Evolutionary conservation across 1,140 invertebrate genomes (phyloP).

Genomic region (Heterodera schachtii): DNA sequence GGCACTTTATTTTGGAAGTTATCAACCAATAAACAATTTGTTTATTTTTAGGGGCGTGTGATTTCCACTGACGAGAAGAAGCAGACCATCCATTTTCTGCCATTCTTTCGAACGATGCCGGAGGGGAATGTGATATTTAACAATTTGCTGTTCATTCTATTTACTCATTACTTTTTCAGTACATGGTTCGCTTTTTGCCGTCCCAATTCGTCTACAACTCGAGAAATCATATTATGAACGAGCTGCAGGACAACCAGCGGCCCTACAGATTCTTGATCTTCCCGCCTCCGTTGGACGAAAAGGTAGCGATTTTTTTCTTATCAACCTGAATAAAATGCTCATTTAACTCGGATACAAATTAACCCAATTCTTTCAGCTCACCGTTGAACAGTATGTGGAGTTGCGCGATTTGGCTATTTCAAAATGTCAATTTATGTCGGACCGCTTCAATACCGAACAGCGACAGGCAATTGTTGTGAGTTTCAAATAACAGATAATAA

Average conservation of each 20-base stretch:
- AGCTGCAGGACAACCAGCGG: neutral
- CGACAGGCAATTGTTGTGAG: constrained; percentile 23
- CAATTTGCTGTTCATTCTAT: neutral
- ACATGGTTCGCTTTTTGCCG: neutral
- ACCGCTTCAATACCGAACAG: constrained; percentile 15
- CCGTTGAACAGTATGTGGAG: constrained; percentile 4
- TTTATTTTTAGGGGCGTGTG: constrained; percentile 24
- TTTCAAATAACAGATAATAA: neutral
- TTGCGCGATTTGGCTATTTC: neutral
- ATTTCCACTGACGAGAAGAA: constrained; percentile 6
- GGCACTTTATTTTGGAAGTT: too few species aligned
- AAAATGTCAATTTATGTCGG: constrained; percentile 3
- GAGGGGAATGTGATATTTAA: neutral
- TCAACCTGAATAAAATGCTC: too few species aligned
- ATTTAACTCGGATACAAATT: too few species aligned
- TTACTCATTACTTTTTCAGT: neutral
- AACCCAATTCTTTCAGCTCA: neutral
- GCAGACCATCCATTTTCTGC: constrained; percentile 12
- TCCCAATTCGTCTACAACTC: constrained; percentile 16
- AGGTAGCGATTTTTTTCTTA: too few species aligned
- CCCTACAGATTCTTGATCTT: constrained; percentile 12
- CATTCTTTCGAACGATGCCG: neutral
- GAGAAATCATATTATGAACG: neutral
- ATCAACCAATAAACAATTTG: constrained; percentile 9
- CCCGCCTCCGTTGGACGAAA: constrained; percentile 12